Evolutionary conservation across 2,797 vertebrate genomes (phyloP), one percentile per base, ranked within the genome.

Genomic region (Coracias cyanogaster): DNA sequence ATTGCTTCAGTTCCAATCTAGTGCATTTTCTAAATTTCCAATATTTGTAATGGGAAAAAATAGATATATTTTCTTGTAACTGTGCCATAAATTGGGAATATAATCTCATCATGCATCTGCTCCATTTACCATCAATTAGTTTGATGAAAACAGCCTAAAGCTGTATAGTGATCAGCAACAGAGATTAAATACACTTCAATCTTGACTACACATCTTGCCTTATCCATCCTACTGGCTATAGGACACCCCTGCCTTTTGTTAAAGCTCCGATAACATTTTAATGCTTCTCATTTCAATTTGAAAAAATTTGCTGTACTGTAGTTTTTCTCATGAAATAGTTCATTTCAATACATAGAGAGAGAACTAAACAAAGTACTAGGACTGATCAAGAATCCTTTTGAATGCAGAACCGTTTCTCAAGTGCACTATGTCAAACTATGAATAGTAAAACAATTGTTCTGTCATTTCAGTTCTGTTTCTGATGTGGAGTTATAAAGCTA

Each of bases 111-210:
- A 64, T 64, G 89, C 92, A 96, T 97, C 96, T 96, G 78, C 31
- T 95, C 95, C 96, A 93, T 96, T 96, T 98, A 91, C 90, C 76
- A 92, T 97, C 96, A 96, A 95, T 97, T 97, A 96, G 82, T 92
- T 82, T 97, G 94, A 98, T 93, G 90, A 94, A 97, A 97, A 96
- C 52, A 96, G 94, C 60, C 82, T 96, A 96, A 96, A 91, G 26
- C 81, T 89, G 33, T 74, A 48, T 71, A 94, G 80, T 82, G 88
- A 97, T 97, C 82, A 97, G 74, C 66, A 96, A 25, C 28, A 74
- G 88, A 97, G 90, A 97, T 95, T 97, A 97, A 96, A 96, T 91
- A 94, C 69, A 81, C 88, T 97, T 96, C 85, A 89, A 76, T 80
- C 96, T 95, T 98, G 94, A 98, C 97, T 96, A 97, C 35, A 82